phyloP scores from a whole-genome alignment of 2,797 vertebrate genomes.

The Melanotaenia boesemani region DNA sequence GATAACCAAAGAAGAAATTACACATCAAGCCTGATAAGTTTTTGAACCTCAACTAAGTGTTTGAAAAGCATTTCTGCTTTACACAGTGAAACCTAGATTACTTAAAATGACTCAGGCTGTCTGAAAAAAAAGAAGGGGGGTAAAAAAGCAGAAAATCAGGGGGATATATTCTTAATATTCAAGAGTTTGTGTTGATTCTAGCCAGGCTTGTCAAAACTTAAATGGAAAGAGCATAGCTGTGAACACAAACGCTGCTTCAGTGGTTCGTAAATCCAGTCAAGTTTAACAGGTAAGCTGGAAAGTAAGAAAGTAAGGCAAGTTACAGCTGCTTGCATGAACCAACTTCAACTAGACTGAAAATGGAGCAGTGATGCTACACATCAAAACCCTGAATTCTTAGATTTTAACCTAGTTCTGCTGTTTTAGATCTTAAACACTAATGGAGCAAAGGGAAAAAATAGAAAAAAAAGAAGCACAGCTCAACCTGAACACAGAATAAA shows the following conservation, averaged over 20 bases:
- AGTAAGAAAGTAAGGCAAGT: constrained; percentile 10
- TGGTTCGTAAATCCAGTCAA: constrained; percentile 9
- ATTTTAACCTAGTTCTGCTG: neutral
- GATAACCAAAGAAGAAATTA: neutral
- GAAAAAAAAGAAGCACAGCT: neutral
- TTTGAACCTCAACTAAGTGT: constrained; percentile 33
- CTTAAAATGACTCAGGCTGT: neutral
- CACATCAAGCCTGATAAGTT: neutral
- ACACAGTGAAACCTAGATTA: neutral
- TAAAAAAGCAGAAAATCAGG: constrained; percentile 39
- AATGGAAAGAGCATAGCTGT: constrained; percentile 21
- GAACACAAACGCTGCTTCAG: constrained; percentile 23
- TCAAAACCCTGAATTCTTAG: neutral
- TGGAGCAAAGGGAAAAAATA: neutral
- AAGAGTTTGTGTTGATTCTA: constrained; percentile 33
- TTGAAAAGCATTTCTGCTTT: constrained; percentile 11
- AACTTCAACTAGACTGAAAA: constrained; percentile 11
- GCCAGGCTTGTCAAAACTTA: constrained; percentile 48
- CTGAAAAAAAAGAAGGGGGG: neutral
- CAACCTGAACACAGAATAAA: neutral
- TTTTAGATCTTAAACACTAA: neutral
- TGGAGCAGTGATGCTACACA: neutral
- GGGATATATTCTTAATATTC: constrained; percentile 50
- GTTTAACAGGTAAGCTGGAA: constrained; percentile 32
- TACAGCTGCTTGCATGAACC: neutral